Percentiles rank a stretch among this genome's conserved stretches.
phyloP scores from a whole-genome alignment of 1,140 invertebrate species.

The Procambarus clarkii region DNA sequence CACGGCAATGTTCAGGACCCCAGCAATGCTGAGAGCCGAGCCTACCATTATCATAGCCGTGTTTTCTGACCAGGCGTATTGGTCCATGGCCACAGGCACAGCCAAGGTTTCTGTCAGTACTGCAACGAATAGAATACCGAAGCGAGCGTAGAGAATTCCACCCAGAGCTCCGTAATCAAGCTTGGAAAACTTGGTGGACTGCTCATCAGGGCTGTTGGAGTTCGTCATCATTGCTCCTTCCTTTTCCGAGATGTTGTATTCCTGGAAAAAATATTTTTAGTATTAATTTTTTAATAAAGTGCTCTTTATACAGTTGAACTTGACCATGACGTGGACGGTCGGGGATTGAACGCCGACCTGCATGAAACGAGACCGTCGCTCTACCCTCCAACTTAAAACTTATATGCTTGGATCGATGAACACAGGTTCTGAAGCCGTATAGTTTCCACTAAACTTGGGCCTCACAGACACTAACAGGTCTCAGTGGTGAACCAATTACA shows the following conservation, averaged over 20 bases:
- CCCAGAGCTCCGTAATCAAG: constrained; percentile 86
- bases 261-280: constrained; percentile 12
- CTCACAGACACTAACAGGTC: no score
- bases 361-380: no score
- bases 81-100: constrained; percentile 62
- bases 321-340: no score
- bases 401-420: no score
- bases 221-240: constrained; percentile 29
- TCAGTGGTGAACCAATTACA: no score
- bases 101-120: constrained; percentile 89
- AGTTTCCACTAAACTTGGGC: no score
- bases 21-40: constrained; percentile 37
- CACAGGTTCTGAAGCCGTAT: no score
- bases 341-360: no score
- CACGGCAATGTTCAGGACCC: constrained; percentile 37
- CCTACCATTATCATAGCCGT: constrained; percentile 59
- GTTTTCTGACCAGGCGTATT: constrained; percentile 68
- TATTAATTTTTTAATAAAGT: no score
- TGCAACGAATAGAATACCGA: constrained; percentile 91
- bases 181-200: constrained; percentile 75
- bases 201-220: neutral
- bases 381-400: no score
- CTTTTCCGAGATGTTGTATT: constrained; percentile 64
- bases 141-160: constrained; percentile 88
- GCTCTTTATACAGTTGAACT: no score